phyloP scores from a whole-genome alignment of 1,140 invertebrate species.

The Lepidurus packardi region DNA sequence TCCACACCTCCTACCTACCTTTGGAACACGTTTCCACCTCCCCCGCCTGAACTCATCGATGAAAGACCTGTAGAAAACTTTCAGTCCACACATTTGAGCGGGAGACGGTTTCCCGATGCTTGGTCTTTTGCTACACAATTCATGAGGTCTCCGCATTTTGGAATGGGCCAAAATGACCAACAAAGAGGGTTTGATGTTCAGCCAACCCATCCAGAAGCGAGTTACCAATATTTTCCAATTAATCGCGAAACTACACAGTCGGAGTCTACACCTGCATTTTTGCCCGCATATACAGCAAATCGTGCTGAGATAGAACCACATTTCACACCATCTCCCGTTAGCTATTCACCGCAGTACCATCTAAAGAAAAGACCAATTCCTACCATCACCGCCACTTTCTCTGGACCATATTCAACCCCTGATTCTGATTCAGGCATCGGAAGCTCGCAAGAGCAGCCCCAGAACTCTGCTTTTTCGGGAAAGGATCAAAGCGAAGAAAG shows the following conservation, averaged over 20 bases:
- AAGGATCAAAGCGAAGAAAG: not conserved
- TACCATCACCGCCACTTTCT: not conserved
- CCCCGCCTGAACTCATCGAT: no score
- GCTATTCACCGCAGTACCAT: not conserved
- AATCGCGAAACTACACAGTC: not conserved
- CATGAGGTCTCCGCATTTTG: no score
- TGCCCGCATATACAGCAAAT: not conserved
- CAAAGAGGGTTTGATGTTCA: no score
- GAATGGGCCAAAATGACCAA: no score
- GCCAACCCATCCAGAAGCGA: no score
- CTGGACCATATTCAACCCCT: not conserved
- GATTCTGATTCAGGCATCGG: not conserved
- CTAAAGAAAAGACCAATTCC: not conserved
- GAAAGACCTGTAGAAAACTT: no score
- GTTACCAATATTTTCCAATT: not conserved
- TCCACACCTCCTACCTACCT: no score
- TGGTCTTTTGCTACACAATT: no score
- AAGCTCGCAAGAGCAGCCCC: slow-evolving; percentile 2
- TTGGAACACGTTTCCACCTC: no score
- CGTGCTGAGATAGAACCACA: not conserved
- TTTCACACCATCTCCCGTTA: not conserved
- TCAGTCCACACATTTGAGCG: no score
- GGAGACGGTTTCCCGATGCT: no score
- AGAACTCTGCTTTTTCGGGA: not conserved
- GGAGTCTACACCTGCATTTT: not conserved